Evolutionary conservation across 2,113 vertebrate genomes (phyloP).

Genomic region (Oxygymnocypris stewartii): DNA sequence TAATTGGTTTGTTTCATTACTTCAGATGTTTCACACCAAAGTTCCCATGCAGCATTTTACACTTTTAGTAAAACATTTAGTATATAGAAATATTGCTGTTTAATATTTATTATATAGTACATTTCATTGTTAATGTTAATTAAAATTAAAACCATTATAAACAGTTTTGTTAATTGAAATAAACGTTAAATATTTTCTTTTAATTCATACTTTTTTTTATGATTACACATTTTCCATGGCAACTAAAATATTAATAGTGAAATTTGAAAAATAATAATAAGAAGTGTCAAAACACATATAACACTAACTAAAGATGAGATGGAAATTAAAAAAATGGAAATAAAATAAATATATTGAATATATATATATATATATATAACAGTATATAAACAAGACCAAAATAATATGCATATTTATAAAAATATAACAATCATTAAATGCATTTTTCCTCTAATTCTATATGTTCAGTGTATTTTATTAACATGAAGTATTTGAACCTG

Average conservation of each 20-base stretch:
- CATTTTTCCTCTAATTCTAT: background rate
- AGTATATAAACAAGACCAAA: too few species aligned
- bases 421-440: too few species aligned
- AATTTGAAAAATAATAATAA: background rate
- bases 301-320: background rate
- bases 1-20: background rate
- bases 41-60: too few species aligned
- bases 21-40: background rate
- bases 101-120: background rate
- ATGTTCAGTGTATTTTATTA: background rate
- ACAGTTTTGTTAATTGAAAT: background rate
- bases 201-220: too few species aligned
- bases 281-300: too few species aligned
- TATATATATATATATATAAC: too few species aligned
- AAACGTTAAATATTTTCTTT: background rate
- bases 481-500: background rate
- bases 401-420: background rate
- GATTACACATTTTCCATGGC: too few species aligned
- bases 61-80: background rate
- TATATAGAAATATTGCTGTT: background rate
- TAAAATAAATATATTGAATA: too few species aligned
- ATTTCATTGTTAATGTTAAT: background rate
- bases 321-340: background rate
- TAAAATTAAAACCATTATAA: background rate
- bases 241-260: too few species aligned